Base-by-base conservation (phyloP, 2,797 vertebrate genomes). In the Myiothlypis coronata region DNA sequence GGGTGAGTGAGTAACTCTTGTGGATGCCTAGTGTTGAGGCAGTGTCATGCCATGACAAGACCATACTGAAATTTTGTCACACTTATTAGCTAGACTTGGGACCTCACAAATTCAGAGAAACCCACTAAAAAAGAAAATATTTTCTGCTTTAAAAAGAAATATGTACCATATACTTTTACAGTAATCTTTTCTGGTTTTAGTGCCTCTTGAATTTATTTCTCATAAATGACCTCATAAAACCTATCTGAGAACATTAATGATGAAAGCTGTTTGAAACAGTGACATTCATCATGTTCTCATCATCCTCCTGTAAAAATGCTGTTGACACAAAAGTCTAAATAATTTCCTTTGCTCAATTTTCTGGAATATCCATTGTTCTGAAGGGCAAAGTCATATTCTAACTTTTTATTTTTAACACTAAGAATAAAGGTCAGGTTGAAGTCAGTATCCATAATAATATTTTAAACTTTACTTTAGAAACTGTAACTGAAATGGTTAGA, bases 171-270 rank as follows among this genome's bases (percentile, higher is more conserved):
- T 23, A 56, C 12, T 56, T 53, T 84, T 70, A 70, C 17, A 68
- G 39, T 34, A 41, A 57, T 86, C 2, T 79, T 23, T 78, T 81
- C 12, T 78, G 24, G 7, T 43, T 80, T 61, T 71, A 63, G 7
- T 93, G 28, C 22, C 9, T 90, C 43, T 89, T 72, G 26, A 77
- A 53, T 79, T 55, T 47, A 57, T 93, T 93, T 86, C 68, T 89
- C 63, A 81, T 85, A 95, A 96, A 61, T 89, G 32, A 85, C 34
- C 32, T 83, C 88, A 87, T 91, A 68, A 88, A 81, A 89, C 74
- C n/a, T 34, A 77, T 96, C 43, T 70, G 43, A 86, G 68, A 74
- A 65, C 84, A 92, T 44, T 68, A 59, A 64, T 63, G 44, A 89
- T 80, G 86, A 94, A 92, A 85, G 13, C 15, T 52, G 19, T 83